Conservation (phyloP, 1,140 invertebrate genomes). For the Drosophila biarmipes region DNA sequence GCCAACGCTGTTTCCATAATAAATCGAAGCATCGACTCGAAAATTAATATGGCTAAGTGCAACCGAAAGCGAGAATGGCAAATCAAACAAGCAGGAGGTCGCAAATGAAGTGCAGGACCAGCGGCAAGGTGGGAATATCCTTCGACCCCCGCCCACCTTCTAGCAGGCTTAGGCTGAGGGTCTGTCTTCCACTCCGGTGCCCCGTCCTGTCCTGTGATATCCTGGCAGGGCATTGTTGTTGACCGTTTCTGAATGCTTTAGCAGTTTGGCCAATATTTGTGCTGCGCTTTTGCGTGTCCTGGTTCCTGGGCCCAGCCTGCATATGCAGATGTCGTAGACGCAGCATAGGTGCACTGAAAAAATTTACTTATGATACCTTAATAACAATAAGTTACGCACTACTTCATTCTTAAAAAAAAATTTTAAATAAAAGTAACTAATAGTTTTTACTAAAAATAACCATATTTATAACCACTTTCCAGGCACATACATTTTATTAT, state of each 20-base stretch:
- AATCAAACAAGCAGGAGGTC: constrained; percentile 60
- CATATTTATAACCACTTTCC: too few relatives aligned
- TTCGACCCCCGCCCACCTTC: constrained; percentile 1
- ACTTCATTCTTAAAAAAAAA: too few relatives aligned
- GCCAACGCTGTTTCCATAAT: constrained; percentile 14
- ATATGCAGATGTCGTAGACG: constrained; percentile 54
- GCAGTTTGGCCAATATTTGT: constrained; percentile 78
- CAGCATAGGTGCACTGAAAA: constrained; percentile 48
- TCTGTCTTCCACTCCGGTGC: constrained; percentile 2
- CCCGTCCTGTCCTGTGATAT: background rate
- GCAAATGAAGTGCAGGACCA: constrained; percentile 42
- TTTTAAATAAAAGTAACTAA: too few relatives aligned
- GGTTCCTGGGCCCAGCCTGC: constrained; percentile 15
- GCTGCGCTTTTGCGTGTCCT: constrained; percentile 69
- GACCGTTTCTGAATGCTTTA: constrained; percentile 67
- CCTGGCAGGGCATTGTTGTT: constrained; percentile 50
- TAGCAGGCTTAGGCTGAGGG: constrained; percentile 3
- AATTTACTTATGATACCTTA: constrained; percentile 4
- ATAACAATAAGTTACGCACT: background rate
- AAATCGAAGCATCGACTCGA: constrained; percentile 54
- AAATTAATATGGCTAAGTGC: constrained; percentile 76
- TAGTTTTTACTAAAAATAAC: too few relatives aligned
- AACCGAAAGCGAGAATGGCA: constrained; percentile 49
- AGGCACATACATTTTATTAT: too few relatives aligned
- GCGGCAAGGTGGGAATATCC: constrained; percentile 7